phyloP scores from a whole-genome alignment of 2,888 invertebrate species.

The Aspidiotus rigidus region DNA sequence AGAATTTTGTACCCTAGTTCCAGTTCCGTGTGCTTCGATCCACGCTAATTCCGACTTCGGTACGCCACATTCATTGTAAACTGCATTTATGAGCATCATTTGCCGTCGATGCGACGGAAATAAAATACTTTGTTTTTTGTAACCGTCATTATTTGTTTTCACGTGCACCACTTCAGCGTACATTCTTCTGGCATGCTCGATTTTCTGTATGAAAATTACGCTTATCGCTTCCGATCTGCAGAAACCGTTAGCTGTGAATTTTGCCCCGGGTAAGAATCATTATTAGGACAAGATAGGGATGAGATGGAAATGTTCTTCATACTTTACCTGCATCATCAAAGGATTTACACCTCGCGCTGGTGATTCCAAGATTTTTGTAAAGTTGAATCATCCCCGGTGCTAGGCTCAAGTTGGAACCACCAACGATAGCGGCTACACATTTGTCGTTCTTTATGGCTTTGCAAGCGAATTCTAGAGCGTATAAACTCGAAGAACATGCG shows the following conservation, averaged over 20 bases:
- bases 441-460: constrained; percentile 42
- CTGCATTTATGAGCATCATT: constrained; percentile 35
- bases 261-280: not conserved
- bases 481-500: constrained; percentile 56
- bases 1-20: constrained; percentile 36
- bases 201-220: constrained; percentile 44
- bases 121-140: constrained; percentile 39
- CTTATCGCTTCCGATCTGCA: constrained; percentile 45
- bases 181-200: constrained; percentile 42
- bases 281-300: constrained; percentile 38
- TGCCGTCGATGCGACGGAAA: constrained; percentile 27
- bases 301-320: not conserved
- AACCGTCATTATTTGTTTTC: constrained; percentile 51
- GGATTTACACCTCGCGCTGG: constrained; percentile 49
- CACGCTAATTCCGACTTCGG: constrained; percentile 36
- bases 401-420: constrained; percentile 50
- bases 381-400: constrained; percentile 52
- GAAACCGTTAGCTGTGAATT: constrained; percentile 44
- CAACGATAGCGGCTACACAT: constrained; percentile 52
- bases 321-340: constrained; percentile 45
- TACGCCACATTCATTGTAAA: constrained; percentile 35
- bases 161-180: constrained; percentile 49
- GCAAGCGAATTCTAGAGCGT: constrained; percentile 50
- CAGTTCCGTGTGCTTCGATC: constrained; percentile 38
- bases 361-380: constrained; percentile 48